Evolutionary conservation across 2,113 vertebrate genomes (phyloP).

Genomic region (Saccopteryx bilineata): DNA sequence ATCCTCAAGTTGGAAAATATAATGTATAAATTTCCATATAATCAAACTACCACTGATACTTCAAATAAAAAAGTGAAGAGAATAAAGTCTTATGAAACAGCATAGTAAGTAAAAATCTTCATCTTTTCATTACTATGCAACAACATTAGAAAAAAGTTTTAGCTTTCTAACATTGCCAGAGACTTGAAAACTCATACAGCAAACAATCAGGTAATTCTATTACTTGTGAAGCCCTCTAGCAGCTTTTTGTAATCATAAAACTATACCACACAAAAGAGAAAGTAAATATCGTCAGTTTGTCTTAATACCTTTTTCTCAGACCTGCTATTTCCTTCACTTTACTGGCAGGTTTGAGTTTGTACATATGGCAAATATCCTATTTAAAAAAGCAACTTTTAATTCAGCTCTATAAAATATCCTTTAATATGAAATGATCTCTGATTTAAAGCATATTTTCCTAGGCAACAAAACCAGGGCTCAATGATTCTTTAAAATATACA

Average conservation of each 20-base stretch:
- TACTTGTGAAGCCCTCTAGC: neutral
- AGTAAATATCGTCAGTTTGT: neutral
- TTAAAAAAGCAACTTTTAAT: conserved; percentile 49
- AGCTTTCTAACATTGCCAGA: conserved; percentile 22
- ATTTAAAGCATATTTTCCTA: conserved; percentile 34
- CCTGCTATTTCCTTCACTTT: neutral
- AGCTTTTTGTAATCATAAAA: conserved; percentile 1
- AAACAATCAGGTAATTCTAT: neutral
- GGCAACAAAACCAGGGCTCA: conserved; percentile 36
- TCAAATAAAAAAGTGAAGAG: conserved; percentile 23
- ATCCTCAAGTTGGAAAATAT: conserved; percentile 24
- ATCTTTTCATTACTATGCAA: conserved; percentile 36
- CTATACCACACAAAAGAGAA: neutral
- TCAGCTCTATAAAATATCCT: conserved; percentile 54
- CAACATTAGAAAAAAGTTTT: conserved; percentile 26
- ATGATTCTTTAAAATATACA: conserved; percentile 22
- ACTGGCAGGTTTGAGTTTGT: neutral
- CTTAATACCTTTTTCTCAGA: conserved; percentile 10
- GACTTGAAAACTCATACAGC: conserved; percentile 35
- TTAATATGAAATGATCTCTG: conserved; percentile 45
- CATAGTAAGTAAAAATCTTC: neutral
- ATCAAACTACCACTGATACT: conserved; percentile 45
- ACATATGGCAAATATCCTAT: neutral
- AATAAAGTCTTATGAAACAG: conserved; percentile 2
- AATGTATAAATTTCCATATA: conserved; percentile 42